Evolutionary conservation across 2,888 invertebrate genomes (phyloP).

Genomic region (Rotaria socialis): DNA sequence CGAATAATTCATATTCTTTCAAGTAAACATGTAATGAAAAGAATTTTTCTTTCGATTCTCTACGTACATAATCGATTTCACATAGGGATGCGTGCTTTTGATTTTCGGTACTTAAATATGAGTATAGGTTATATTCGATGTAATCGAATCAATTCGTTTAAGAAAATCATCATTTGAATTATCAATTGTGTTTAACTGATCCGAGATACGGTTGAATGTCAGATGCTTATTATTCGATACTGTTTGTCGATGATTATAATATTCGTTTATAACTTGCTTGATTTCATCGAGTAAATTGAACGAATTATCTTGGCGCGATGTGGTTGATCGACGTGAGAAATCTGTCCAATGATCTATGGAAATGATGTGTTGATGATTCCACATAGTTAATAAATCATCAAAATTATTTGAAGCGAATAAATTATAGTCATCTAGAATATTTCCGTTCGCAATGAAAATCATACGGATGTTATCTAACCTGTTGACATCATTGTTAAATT

Average conservation of each 20-base stretch:
- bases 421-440: background rate
- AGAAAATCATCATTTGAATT: background rate
- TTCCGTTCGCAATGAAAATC: background rate
- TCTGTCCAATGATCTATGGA: background rate
- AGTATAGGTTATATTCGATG: background rate
- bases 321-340: background rate
- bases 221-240: background rate
- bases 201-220: background rate
- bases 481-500: background rate
- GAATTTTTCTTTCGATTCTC: too few species aligned
- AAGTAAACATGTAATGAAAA: too few species aligned
- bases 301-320: background rate
- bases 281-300: background rate
- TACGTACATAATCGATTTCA: too few species aligned
- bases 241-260: background rate
- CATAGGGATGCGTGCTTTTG: too few species aligned
- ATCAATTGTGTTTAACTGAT: background rate
- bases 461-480: background rate
- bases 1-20: too few species aligned
- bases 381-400: background rate
- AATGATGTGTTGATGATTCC: background rate
- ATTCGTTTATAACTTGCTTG: background rate
- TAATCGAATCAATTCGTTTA: background rate
- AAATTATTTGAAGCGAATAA: constrained; percentile 13
- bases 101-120: background rate